A percentile compares a stretch with the other conserved stretches of the same genome.
Evolutionary conservation across 2,113 vertebrate genomes (phyloP).

Genomic region (Argyrosomus japonicus): DNA sequence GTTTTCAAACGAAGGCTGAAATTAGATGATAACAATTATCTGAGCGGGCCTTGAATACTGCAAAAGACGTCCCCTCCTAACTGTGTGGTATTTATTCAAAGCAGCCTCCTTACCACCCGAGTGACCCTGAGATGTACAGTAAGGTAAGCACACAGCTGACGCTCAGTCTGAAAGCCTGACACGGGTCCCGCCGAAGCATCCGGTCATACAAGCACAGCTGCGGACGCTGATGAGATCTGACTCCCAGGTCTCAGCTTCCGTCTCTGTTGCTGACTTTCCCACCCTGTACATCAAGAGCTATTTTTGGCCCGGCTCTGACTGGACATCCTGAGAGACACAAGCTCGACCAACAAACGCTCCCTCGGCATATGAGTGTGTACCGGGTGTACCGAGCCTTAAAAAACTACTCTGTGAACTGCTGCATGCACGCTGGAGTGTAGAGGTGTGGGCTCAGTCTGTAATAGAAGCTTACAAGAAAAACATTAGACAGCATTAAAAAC

Average conservation of each 20-base stretch:
- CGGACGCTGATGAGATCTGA: constrained; percentile 75
- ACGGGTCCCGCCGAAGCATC: constrained; percentile 56
- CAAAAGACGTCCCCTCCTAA: constrained; percentile 39
- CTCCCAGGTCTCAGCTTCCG: constrained; percentile 81
- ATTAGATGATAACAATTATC: constrained; percentile 70
- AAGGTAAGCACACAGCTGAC: constrained; percentile 26
- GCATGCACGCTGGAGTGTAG: not conserved
- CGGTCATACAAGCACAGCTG: constrained; percentile 73
- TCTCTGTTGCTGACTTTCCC: constrained; percentile 83
- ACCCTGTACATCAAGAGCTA: constrained; percentile 79
- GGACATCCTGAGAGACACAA: constrained; percentile 74
- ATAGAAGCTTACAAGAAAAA: not conserved
- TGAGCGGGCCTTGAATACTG: constrained; percentile 44
- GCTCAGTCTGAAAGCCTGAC: constrained; percentile 32
- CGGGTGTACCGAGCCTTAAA: not conserved
- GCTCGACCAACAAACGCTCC: constrained; percentile 58
- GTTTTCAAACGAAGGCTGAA: constrained; percentile 60
- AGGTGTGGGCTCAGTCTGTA: not conserved
- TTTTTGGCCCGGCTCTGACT: constrained; percentile 82
- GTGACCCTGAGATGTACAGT: constrained; percentile 45
- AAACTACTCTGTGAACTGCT: not conserved
- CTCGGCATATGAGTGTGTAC: constrained; percentile 15
- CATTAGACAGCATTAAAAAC: not conserved
- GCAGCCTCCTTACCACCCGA: constrained; percentile 33
- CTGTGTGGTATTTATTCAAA: constrained; percentile 48